A percentile compares a stretch with the other conserved stretches of the same genome.
Evolutionary conservation across 2,113 vertebrate genomes (phyloP).

Genomic region (Thryonomys swinderianus): DNA sequence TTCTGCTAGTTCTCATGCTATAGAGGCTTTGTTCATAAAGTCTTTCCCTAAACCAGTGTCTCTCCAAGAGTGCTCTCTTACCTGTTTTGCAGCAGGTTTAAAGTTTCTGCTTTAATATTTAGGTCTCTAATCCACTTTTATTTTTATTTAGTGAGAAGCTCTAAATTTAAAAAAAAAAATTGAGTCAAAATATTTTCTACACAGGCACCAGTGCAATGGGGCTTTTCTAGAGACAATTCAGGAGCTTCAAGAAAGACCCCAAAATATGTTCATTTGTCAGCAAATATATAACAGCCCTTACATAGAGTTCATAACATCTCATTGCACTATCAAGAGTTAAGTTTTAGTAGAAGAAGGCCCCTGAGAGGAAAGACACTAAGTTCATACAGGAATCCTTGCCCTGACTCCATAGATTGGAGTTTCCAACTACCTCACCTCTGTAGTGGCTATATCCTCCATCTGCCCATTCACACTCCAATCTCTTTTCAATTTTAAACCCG

Average conservation of each 20-base stretch:
- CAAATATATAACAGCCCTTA: constrained; percentile 11
- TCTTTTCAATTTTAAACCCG: not conserved
- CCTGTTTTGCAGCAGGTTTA: no score
- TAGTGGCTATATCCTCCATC: not conserved
- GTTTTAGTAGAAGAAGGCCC: constrained; percentile 14
- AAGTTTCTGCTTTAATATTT: no score
- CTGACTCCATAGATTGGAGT: not conserved
- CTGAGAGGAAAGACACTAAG: not conserved
- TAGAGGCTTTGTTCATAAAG: no score
- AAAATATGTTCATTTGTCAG: not conserved
- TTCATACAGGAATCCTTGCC: not conserved
- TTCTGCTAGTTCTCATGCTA: no score
- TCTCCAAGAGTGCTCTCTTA: no score
- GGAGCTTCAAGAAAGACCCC: not conserved
- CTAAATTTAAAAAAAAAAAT: not conserved
- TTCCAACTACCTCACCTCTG: not conserved
- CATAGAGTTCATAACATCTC: constrained; percentile 19
- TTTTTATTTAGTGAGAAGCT: no score
- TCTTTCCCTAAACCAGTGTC: no score
- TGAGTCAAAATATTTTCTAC: constrained; percentile 16
- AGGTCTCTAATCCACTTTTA: no score
- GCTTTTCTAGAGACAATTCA: not conserved
- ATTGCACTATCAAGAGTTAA: not conserved
- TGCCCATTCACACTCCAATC: not conserved
- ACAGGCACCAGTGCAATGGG: not conserved